phyloP scores from a whole-genome alignment of 2,113 vertebrate species.

The Cacatua alba region DNA sequence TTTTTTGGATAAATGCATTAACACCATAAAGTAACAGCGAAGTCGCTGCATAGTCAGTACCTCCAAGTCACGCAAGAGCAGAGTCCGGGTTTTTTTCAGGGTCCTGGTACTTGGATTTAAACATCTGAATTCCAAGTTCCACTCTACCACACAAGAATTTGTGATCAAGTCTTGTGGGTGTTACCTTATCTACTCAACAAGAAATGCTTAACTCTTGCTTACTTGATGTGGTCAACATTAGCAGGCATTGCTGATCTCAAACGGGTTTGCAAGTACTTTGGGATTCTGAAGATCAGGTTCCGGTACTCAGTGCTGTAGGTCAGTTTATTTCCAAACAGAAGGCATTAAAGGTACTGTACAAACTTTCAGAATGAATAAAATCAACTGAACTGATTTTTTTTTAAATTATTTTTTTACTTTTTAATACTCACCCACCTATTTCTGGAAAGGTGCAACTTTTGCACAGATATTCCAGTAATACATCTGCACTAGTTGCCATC shows the following conservation, averaged over 20 bases:
- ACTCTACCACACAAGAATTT: not conserved
- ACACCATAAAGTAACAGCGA: not conserved
- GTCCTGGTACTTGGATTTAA: not conserved
- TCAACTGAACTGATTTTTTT: not conserved
- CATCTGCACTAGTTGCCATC: not conserved
- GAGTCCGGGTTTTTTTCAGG: not conserved
- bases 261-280: not conserved
- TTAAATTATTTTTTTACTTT: not conserved
- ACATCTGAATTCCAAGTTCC: not conserved
- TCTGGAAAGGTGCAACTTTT: not conserved
- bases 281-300: not conserved
- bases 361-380: not conserved
- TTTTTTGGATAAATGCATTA: not conserved
- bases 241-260: not conserved
- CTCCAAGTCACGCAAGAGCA: not conserved
- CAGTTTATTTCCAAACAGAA: not conserved
- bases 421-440: not conserved
- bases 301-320: not conserved
- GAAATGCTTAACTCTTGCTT: not conserved
- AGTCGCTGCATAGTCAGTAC: not conserved
- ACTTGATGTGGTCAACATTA: not conserved
- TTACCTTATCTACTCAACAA: not conserved
- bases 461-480: not conserved
- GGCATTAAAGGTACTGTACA: not conserved
- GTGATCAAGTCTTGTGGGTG: not conserved